Base-by-base conservation (phyloP, 2,113 vertebrate genomes). In the Neolamprologus toae region DNA sequence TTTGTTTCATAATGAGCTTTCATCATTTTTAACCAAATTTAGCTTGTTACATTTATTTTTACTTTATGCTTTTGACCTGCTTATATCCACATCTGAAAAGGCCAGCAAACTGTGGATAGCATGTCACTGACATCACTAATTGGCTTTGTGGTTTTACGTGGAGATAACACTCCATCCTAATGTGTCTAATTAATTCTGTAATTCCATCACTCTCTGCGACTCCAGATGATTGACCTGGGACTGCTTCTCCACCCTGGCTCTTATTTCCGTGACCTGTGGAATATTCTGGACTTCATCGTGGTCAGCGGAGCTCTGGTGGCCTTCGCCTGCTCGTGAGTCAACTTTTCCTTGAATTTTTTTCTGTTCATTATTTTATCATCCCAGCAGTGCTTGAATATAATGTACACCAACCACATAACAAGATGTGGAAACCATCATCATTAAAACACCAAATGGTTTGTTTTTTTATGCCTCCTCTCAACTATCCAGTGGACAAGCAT, bases 231-330 rank as follows among this genome's bases (percentile, higher is more conserved):
- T 26, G 97, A 97, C 85, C 89, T 97, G 47, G 97, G 97, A 16
- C 92, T 97, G 63, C 89, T 97, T 54, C 96, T 97, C 23, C 97
- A 97, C 28, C 96, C 96, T 8, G 96, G 96, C 9, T 90, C 97
- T 17, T 97, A 97, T 80, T 97, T 97, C 33, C 95, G 97, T 31
- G 96, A 97, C 93, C 94, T 97, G 73, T 97, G 99, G 99, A 99
- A 99, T 87, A 98, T 99, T 86, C 96, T 99, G 92, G 98, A 99
- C 95, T 99, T 99, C 95, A 98, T 99, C 51, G 99, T 99, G 94
- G 99, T 99, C 97, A 99, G 97, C 90, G 99, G 99, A 21, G 99
- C 99, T 84, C 96, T 99, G 95, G 98, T 99, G 95, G 99, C 99
- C 3, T 99, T 99, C 66, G 98, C 98, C 85, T 99, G 98, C 97